phyloP scores from a whole-genome alignment of 2,888 invertebrate genomes.

The Noctuana brunneofusca region DNA sequence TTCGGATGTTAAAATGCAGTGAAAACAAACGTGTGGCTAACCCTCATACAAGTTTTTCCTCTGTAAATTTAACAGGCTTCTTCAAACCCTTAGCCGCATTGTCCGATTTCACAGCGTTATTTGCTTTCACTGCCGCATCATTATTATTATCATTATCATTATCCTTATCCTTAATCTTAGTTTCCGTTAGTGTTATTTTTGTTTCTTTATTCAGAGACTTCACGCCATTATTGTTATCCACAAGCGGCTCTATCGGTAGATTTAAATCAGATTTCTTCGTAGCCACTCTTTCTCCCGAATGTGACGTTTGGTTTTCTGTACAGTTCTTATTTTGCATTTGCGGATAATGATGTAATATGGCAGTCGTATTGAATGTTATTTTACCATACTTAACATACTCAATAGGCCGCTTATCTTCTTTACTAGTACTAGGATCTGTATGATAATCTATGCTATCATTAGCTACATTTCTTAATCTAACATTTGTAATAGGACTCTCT shows the following conservation, averaged over 20 bases:
- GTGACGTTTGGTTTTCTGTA: constrained; percentile 33
- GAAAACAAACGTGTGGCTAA: constrained; percentile 60
- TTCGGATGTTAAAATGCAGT: constrained; percentile 54
- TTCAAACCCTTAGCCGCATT: constrained; percentile 53
- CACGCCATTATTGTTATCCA: constrained; percentile 65
- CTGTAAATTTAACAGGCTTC: constrained; percentile 70
- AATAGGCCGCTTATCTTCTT: constrained; percentile 56
- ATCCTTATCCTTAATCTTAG: constrained; percentile 39
- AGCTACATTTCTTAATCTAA: constrained; percentile 51
- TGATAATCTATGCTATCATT: constrained; percentile 52
- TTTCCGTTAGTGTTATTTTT: constrained; percentile 41
- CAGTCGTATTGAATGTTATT: constrained; percentile 76
- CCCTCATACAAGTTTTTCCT: constrained; percentile 78
- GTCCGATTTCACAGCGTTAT: constrained; percentile 44
- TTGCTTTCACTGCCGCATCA: constrained; percentile 48
- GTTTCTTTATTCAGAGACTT: constrained; percentile 46
- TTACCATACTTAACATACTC: constrained; percentile 74
- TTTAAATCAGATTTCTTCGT: constrained; percentile 65
- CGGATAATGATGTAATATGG: constrained; percentile 75
- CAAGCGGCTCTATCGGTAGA: constrained; percentile 47
- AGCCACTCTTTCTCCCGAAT: constrained; percentile 40
- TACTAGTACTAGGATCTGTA: constrained; percentile 66
- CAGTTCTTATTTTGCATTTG: constrained; percentile 60
- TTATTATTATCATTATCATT: constrained; percentile 67
- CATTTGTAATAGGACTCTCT: constrained; percentile 46